Conservation (phyloP, 1,140 invertebrate species). For the Drosophila albomicans region DNA sequence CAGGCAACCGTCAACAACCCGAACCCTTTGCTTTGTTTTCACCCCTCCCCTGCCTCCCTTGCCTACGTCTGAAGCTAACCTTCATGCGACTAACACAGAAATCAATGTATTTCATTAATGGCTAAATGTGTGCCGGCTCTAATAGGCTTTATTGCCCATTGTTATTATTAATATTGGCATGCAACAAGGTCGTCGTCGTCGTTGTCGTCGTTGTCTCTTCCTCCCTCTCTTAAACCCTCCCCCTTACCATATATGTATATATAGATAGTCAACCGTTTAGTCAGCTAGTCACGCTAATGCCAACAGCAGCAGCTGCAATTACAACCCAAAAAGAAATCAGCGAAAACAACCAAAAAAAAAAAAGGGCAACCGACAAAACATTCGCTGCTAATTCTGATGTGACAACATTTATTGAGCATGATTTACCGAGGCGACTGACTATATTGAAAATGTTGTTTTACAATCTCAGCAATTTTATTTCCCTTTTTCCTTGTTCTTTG, state of each 20-base stretch:
- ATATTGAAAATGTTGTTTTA: too few relatives aligned
- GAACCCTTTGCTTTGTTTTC: conserved; percentile 49
- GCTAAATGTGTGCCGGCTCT: conserved; percentile 77
- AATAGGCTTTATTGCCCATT: conserved; percentile 82
- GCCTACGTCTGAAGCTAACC: neutral
- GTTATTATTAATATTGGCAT: conserved; percentile 81
- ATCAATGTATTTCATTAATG: conserved; percentile 83
- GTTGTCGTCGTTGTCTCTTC: neutral
- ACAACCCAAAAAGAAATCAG: neutral
- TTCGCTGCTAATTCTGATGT: conserved; percentile 4
- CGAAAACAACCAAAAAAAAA: too few relatives aligned
- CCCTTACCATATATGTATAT: neutral
- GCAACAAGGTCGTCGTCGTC: conserved; percentile 66
- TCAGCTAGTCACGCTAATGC: conserved; percentile 41
- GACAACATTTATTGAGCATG: conserved; percentile 2
- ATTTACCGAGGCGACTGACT: too few relatives aligned
- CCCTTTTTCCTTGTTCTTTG: too few relatives aligned
- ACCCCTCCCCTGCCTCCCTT: neutral
- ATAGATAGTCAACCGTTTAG: conserved; percentile 22
- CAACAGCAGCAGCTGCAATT: conserved; percentile 11
- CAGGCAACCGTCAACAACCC: conserved; percentile 44
- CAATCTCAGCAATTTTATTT: too few relatives aligned
- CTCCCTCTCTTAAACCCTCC: conserved; percentile 1
- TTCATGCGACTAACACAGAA: conserved; percentile 60
- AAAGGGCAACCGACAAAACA: too few relatives aligned